These are phyloP conservation scores for Henicopernis longicauda DNA, from an alignment of 2,113 vertebrate species.

Conservation along the genomic window DNA sequence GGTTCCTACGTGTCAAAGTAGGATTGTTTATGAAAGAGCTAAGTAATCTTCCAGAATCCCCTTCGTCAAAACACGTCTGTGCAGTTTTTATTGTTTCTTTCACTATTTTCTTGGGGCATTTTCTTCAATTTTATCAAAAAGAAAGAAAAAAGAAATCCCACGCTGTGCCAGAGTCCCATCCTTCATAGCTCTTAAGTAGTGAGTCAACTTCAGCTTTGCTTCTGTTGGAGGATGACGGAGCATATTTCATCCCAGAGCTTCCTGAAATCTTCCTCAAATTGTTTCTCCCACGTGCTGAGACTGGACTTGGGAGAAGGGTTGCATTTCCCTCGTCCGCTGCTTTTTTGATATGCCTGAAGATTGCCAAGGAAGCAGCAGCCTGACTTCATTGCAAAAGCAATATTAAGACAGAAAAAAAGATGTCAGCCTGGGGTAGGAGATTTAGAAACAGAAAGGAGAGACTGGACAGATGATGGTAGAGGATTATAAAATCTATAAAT, in stretches of 20 bases:
- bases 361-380: neutral
- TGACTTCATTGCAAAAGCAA: neutral
- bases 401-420: neutral
- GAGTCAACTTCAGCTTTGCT: neutral
- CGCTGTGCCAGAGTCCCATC: neutral
- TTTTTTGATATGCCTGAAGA: neutral
- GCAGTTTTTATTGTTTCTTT: neutral
- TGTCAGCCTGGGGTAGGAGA: neutral
- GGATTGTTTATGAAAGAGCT: neutral
- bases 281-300: neutral
- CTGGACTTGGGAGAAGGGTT: neutral
- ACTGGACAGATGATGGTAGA: neutral
- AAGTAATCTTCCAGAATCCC: neutral
- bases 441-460: neutral
- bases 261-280: neutral
- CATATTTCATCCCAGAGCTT: neutral
- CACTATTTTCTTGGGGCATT: neutral
- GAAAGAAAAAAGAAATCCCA: neutral
- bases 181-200: neutral
- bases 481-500: neutral
- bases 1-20: neutral
- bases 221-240: neutral
- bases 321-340: fast-evolving
- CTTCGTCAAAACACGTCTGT: neutral
- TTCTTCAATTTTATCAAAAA: neutral